Conservation (phyloP, 2,797 vertebrate genomes). For the Pangasius mekongensis region DNA sequence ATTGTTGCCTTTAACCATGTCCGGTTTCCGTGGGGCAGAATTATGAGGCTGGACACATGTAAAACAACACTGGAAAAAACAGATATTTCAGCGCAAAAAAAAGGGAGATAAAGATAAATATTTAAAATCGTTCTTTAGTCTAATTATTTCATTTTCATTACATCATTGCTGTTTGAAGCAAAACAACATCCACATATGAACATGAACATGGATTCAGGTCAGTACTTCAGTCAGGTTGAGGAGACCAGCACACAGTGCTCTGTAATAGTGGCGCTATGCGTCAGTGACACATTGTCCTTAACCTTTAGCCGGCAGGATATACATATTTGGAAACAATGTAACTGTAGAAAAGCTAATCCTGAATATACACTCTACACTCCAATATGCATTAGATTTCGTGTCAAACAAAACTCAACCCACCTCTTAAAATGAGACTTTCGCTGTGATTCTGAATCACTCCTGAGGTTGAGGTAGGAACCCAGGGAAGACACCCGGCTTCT, state of each 20-base stretch:
- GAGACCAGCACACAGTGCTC: neutral
- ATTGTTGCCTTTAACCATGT: neutral
- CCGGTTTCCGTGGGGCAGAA: neutral
- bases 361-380: neutral
- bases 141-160: neutral
- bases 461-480: slow-evolving; percentile 70
- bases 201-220: neutral
- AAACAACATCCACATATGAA: neutral
- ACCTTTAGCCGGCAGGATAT: neutral
- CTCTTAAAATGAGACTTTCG: slow-evolving; percentile 84
- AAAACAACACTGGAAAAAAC: neutral
- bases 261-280: neutral
- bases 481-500: slow-evolving; percentile 69
- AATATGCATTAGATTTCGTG: neutral
- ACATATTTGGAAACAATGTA: neutral
- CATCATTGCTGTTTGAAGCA: neutral
- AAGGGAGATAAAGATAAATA: neutral
- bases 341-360: neutral
- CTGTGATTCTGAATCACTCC: slow-evolving; percentile 68
- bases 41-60: neutral
- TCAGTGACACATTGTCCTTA: neutral
- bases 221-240: neutral
- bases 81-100: neutral
- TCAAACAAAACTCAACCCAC: slow-evolving; percentile 63
- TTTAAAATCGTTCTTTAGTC: neutral